Base-by-base conservation (phyloP, 92 coral and sea anemone genomes). In the Montipora capitata region DNA sequence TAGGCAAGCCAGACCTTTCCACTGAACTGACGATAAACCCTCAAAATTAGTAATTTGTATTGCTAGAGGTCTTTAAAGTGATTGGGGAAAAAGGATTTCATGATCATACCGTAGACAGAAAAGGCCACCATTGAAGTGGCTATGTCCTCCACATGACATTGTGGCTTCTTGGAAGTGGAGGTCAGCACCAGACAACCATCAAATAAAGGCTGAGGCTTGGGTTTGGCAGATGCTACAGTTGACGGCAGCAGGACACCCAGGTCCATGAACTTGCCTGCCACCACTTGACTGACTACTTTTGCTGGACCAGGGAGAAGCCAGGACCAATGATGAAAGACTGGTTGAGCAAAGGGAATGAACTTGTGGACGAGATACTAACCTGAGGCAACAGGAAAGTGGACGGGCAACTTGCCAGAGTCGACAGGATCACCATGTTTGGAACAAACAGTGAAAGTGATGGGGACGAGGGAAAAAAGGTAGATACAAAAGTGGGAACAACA, bases 1-100 rank as follows among this genome's bases (percentile, higher is more conserved):
- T 86, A 91, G 2, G 69, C 49, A 4, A 80, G 80, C 94, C 91
- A 91, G 1, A 74, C 91, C 3, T 20, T 39, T 3, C 80, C 87
- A 17, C 79, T 57, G 65, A 85, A 90, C 9, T 90, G 94, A 42
- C 87, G 87, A 45, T 68, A 73, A 0, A 86, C 85, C 2, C 85
- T 84, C n/a, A 89, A 51, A 56, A 85, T 85, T 2, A 84, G 72
- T 17, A 90, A 78, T 39, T 89, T 75, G 7, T 65, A 65, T 11
- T 0, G 71, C 38, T 1, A 6, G 3, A 27, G 13, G 13, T 20
- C 71, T 35, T 6, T 65, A 1, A 1, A 35, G 4, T 10, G 42
- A 11, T 65, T 1, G 2, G 71, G 71, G 42, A 65, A 65, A 10
- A 17, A 35, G 13, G 42, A 20, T 3, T 9, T 27, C 2, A 65